Evolutionary conservation across 2,888 invertebrate species (phyloP).

Genomic region (Thecophora atra): DNA sequence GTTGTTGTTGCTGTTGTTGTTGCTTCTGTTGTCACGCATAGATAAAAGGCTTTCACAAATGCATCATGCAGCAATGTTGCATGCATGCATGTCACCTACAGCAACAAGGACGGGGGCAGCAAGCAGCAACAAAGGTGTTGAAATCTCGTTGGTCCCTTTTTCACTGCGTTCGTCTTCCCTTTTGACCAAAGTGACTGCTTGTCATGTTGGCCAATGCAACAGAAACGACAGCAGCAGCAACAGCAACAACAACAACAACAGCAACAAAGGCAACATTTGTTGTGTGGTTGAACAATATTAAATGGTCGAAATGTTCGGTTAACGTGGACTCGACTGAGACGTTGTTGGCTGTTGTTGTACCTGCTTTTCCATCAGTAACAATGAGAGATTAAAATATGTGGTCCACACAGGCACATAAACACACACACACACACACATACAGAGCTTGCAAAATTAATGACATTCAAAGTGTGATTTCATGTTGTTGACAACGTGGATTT

Average conservation of each 20-base stretch:
- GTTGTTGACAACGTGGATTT: conserved; percentile 6
- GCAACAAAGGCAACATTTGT: conserved; percentile 14
- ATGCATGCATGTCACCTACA: conserved; percentile 16
- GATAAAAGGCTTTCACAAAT: conserved; percentile 63
- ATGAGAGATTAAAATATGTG: conserved; percentile 33
- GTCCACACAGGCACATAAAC: not conserved
- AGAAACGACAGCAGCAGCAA: conserved; percentile 28
- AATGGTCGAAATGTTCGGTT: conserved; percentile 17
- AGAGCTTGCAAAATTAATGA: conserved; percentile 35
- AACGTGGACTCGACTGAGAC: not conserved
- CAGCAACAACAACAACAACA: conserved; percentile 18
- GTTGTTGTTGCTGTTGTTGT: conserved; percentile 11
- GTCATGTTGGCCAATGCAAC: conserved; percentile 5
- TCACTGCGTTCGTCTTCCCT: not conserved
- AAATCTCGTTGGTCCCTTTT: conserved; percentile 7
- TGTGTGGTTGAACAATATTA: conserved; percentile 29
- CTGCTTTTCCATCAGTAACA: not conserved
- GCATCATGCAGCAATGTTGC: conserved; percentile 53
- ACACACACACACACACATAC: not conserved
- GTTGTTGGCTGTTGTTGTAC: not conserved
- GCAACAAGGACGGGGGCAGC: no score
- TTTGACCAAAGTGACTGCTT: not conserved
- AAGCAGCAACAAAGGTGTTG: conserved; percentile 16
- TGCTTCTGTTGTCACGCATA: conserved; percentile 44
- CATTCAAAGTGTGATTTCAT: conserved; percentile 27